Evolutionary conservation across 2,797 vertebrate species (phyloP).

Genomic region (Spondyliosoma cantharus): DNA sequence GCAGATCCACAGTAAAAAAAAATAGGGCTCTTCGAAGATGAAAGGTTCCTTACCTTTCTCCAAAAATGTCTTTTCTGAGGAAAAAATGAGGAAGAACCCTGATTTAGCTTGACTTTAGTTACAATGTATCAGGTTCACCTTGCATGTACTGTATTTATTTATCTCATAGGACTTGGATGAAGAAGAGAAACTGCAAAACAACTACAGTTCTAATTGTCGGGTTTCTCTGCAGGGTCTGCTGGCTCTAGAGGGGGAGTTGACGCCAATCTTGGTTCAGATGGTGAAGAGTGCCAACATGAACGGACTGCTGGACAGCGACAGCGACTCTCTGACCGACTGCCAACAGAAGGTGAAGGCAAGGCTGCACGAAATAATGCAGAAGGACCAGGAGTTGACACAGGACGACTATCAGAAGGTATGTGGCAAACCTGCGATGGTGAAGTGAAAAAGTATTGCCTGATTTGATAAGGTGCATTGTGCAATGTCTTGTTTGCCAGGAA

Average conservation of each 20-base stretch:
- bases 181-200: background rate
- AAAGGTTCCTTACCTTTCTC: background rate
- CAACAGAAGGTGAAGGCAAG: slow-evolving; percentile 94
- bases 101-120: background rate
- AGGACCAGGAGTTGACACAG: slow-evolving; percentile 86
- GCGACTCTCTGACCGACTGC: slow-evolving; percentile 94
- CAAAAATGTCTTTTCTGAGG: background rate
- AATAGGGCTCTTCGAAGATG: background rate
- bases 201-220: background rate
- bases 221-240: slow-evolving; percentile 88
- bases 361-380: slow-evolving; percentile 96
- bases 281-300: slow-evolving; percentile 99
- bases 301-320: slow-evolving; percentile 94
- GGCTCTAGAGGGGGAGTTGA: slow-evolving; percentile 95
- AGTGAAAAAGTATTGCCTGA: background rate
- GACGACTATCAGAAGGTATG: slow-evolving; percentile 85
- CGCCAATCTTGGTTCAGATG: slow-evolving; percentile 98
- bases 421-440: background rate
- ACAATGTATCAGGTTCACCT: background rate
- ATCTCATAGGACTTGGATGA: background rate
- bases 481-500: slow-evolving; percentile 3
- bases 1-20: no score
- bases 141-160: background rate
- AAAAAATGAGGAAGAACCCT: background rate
- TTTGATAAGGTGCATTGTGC: slow-evolving; percentile 1